These are phyloP conservation scores for Acrocephalus arundinaceus DNA, from an alignment of 2,113 vertebrate species.

Conservation along the genomic window DNA sequence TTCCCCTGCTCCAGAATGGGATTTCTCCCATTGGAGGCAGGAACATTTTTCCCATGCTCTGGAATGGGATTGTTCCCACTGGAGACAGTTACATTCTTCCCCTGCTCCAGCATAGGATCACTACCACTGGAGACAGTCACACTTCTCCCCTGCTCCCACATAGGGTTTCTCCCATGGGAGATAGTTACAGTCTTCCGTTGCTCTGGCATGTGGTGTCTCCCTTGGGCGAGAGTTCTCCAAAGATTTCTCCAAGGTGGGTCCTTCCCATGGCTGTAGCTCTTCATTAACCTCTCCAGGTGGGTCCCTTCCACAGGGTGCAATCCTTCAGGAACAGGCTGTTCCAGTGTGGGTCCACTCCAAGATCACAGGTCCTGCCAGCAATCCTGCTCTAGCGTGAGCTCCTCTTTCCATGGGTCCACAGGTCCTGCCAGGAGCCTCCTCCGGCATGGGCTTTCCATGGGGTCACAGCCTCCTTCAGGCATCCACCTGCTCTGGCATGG, in stretches of 20 bases:
- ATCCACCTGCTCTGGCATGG: neutral
- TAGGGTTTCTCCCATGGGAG: neutral
- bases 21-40: rapidly evolving
- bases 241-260: neutral
- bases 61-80: rapidly evolving
- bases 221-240: neutral
- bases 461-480: neutral
- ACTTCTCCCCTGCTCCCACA: neutral
- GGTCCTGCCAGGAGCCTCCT: neutral
- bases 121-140: neutral
- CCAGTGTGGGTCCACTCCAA: neutral
- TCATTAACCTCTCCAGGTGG: neutral
- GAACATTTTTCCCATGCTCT: rapidly evolving
- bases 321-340: neutral
- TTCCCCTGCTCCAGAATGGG: rapidly evolving
- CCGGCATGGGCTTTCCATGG: neutral
- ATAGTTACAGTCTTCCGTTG: neutral
- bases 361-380: neutral
- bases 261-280: neutral
- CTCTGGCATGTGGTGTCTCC: neutral
- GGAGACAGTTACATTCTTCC: too few species aligned
- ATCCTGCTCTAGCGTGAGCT: neutral
- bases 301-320: neutral
- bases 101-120: neutral
- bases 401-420: neutral